Evolutionary conservation across 2,113 vertebrate genomes (phyloP).

Genomic region (Gadus macrocephalus): DNA sequence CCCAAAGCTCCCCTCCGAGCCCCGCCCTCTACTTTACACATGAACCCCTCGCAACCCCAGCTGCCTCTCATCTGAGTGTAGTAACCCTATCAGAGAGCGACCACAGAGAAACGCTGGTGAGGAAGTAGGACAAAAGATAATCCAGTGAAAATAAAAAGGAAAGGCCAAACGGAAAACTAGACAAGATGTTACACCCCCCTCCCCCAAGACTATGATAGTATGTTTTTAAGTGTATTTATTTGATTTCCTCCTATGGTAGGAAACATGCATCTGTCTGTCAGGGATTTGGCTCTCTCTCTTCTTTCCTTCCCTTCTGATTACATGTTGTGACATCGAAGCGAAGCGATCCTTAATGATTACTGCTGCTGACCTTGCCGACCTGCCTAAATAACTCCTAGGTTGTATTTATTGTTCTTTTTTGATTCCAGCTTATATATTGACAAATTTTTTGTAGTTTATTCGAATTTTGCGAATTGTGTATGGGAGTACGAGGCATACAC

Average conservation of each 20-base stretch:
- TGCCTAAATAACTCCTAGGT: slow-evolving; percentile 51
- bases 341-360: slow-evolving; percentile 28
- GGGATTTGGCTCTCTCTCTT: slow-evolving; percentile 1
- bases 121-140: slow-evolving; percentile 9
- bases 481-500: not conserved
- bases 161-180: slow-evolving; percentile 8
- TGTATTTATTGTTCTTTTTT: slow-evolving; percentile 33
- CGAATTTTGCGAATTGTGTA: not conserved
- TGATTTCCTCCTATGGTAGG: slow-evolving; percentile 99
- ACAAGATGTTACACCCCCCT: not conserved
- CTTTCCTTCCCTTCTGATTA: slow-evolving; percentile 37
- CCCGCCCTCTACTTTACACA: not conserved
- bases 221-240: slow-evolving; percentile 57
- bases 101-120: slow-evolving; percentile 48
- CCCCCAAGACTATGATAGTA: slow-evolving; percentile 29
- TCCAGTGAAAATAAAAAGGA: no score
- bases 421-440: slow-evolving; percentile 14
- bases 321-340: slow-evolving; percentile 42
- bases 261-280: slow-evolving; percentile 84
- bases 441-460: not conserved
- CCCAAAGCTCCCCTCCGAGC: not conserved
- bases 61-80: slow-evolving; percentile 54
- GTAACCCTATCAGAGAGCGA: slow-evolving; percentile 31
- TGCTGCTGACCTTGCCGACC: slow-evolving; percentile 45
- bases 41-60: slow-evolving; percentile 24